A percentile compares a stretch with the other conserved stretches of the same genome.
Evolutionary conservation across 2,888 invertebrate species (phyloP).

Genomic region (Muschampia plurimacula): DNA sequence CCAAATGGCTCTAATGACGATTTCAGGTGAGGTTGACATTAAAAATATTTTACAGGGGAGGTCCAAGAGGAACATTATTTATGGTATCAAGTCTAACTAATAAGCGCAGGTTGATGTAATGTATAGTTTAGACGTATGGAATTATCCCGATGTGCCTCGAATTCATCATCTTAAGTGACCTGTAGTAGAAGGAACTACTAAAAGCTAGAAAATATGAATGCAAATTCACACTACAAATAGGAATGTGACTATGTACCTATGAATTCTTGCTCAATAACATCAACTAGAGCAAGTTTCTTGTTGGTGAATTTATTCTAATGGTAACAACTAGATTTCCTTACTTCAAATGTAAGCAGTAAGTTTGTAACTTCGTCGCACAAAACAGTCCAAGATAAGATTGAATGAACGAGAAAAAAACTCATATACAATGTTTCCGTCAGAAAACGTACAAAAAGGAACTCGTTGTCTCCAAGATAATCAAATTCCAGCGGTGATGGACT

Average conservation of each 20-base stretch:
- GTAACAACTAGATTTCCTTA: not conserved
- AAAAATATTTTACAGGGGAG: not conserved
- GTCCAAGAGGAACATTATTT: not conserved
- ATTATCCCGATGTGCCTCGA: not conserved
- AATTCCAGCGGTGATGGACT: slow-evolving; percentile 61
- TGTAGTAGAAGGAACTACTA: too few species aligned
- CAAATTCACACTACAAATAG: not conserved
- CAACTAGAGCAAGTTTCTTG: too few species aligned
- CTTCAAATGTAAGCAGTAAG: not conserved
- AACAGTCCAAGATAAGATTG: slow-evolving; percentile 21
- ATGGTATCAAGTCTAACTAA: too few species aligned
- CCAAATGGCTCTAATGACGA: too few species aligned
- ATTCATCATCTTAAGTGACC: not conserved
- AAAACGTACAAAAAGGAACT: slow-evolving; percentile 25
- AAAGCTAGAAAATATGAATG: too few species aligned
- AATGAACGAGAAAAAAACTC: slow-evolving; percentile 10
- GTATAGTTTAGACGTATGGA: not conserved
- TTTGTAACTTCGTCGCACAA: not conserved
- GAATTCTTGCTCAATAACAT: not conserved
- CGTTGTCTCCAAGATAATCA: slow-evolving; percentile 52
- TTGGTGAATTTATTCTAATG: too few species aligned
- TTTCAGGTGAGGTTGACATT: not conserved
- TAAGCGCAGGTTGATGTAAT: too few species aligned
- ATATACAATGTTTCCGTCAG: slow-evolving; percentile 12
- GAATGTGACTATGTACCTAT: too few species aligned